Evolutionary conservation across 1,140 invertebrate species (phyloP), one percentile per base, ranked within the genome.

Genomic region (Papilio aristodemus): DNA sequence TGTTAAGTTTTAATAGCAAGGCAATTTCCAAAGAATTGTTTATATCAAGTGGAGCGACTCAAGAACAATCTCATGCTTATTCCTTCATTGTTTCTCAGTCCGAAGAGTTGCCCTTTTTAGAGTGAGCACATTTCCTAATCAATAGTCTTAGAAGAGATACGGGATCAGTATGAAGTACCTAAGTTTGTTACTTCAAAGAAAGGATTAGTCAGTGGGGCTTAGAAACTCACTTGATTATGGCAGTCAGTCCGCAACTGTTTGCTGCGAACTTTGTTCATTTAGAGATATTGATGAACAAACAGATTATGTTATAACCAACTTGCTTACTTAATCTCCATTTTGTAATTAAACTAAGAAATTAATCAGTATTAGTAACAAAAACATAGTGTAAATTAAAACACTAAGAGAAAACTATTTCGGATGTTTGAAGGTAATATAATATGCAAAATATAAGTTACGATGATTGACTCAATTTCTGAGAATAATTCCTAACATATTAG

Each of bases 221-320:
- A 50, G 46, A 1, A 54, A 54, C 19, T 54, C 11, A 13, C 10
- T 54, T 54, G 46, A 54, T 54, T 54, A 54, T 22, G 22, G 22
- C 43, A 11, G 46, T 25, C 14, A n/a, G 41, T n/a, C 41, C n/a
- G 13, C 10, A 13, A 39, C 41, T 17, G 41, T 17, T 54, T 54
- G 46, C 46, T 54, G 9, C 19, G 4, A 54, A 54, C 46, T 54
- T 54, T 54, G 19, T 54, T 54, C 11, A 54, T 54, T 54, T 54
- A 25, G 17, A 22, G 46, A 54, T 54, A 54, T 22, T 54, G 46
- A 54, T 54, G 46, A 54, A 19, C 19, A 22, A 10, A 54, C 46
- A 54, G 46, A 54, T 54, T 54, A 54, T 54, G 19, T 54, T 54
- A 13, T 11, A 0, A 22, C 19, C 17, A 46, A 54, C 22, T 22